Conservation (phyloP, 2,113 vertebrate genomes). For the Corythoichthys haematopterus region DNA sequence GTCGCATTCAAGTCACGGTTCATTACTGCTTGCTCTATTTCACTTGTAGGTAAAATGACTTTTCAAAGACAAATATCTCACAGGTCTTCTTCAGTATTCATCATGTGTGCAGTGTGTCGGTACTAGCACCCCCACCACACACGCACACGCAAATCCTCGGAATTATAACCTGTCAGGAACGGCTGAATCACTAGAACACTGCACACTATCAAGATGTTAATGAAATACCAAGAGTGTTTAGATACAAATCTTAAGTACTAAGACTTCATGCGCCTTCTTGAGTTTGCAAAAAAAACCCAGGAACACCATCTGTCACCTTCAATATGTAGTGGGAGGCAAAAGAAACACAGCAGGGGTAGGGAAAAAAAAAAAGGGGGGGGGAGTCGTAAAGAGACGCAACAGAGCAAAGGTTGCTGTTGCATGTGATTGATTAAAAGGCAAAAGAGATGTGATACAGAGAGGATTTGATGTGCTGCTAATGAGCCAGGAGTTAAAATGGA, state of each 20-base stretch:
- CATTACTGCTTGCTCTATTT: slow-evolving; percentile 41
- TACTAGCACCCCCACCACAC: slow-evolving; percentile 1
- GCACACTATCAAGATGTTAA: not conserved
- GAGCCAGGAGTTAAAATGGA: slow-evolving; percentile 51
- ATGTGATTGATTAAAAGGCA: slow-evolving; percentile 50
- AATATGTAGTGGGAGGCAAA: not conserved
- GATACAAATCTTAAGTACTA: not conserved
- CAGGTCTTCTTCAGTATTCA: slow-evolving; percentile 21
- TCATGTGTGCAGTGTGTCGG: slow-evolving; percentile 16
- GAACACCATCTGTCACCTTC: slow-evolving; percentile 33
- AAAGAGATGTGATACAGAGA: slow-evolving; percentile 34
- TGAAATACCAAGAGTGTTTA: not conserved
- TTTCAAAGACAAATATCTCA: slow-evolving; percentile 46
- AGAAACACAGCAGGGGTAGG: not conserved
- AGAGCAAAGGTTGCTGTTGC: slow-evolving; percentile 24
- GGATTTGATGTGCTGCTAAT: slow-evolving; percentile 58
- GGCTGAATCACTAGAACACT: slow-evolving; percentile 5
- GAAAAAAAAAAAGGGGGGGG: not conserved
- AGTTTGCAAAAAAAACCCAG: slow-evolving; percentile 39
- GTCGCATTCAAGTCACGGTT: slow-evolving; percentile 51
- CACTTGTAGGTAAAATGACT: slow-evolving; percentile 40
- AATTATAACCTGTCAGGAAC: not conserved
- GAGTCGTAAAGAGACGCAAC: not conserved
- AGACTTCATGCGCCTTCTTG: not conserved
- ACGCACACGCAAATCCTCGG: slow-evolving; percentile 6